Percentiles rank a stretch among this genome's conserved stretches.
Evolutionary conservation across 2,113 vertebrate species (phyloP).

Genomic region (Urocolius indicus): DNA sequence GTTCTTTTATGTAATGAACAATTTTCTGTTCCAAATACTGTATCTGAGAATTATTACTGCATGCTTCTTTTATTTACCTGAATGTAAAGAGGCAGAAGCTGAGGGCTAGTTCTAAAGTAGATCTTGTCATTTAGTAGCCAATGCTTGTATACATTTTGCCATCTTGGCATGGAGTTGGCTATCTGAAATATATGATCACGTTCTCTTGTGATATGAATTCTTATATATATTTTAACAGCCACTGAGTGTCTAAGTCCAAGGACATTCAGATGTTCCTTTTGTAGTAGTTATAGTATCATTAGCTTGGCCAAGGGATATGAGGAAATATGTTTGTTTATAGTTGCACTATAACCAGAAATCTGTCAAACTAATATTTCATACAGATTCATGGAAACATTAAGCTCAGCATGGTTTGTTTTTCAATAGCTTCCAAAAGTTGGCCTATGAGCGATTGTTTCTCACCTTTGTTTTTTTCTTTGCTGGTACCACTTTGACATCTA

Average conservation of each 20-base stretch:
- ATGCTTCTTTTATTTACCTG: not conserved
- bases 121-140: not conserved
- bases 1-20: not conserved
- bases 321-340: not conserved
- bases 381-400: not conserved
- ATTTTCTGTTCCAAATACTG: not conserved
- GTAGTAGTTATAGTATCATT: not conserved
- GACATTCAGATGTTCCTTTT: not conserved
- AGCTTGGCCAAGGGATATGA: not conserved
- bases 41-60: not conserved
- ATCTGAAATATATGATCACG: not conserved
- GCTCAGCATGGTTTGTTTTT: slow-evolving; percentile 12
- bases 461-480: not conserved
- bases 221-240: not conserved
- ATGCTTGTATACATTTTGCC: not conserved
- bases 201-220: not conserved
- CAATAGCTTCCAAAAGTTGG: not conserved
- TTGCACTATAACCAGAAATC: not conserved
- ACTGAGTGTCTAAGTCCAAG: not conserved
- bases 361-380: not conserved
- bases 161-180: fast-evolving
- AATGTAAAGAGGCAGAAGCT: fast-evolving
- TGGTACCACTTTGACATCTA: not conserved
- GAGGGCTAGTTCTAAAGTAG: not conserved
- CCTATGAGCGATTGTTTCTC: not conserved